Evolutionary conservation across 2,113 vertebrate genomes (phyloP).

Genomic region (Tachysurus fulvidraco): DNA sequence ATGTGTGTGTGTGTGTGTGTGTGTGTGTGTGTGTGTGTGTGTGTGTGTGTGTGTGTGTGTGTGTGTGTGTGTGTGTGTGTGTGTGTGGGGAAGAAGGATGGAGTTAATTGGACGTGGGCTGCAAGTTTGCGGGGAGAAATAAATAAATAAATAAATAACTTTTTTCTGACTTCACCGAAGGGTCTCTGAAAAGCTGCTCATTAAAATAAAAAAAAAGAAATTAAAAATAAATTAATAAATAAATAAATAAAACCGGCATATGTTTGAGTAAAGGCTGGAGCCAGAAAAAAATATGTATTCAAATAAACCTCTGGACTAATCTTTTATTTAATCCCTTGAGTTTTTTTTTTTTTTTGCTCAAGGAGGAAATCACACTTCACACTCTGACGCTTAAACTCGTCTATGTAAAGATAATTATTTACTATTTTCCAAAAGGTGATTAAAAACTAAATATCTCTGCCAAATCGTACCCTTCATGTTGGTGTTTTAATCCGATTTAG

Average conservation of each 20-base stretch:
- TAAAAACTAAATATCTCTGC: not conserved
- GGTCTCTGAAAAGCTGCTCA: slow-evolving; percentile 6
- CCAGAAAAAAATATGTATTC: not conserved
- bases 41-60: too few relatives aligned
- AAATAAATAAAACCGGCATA: not conserved
- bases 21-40: too few relatives aligned
- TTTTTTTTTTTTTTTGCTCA: not conserved
- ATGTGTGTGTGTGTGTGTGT: not conserved
- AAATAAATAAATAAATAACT: not conserved
- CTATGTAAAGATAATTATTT: not conserved
- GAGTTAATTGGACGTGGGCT: slow-evolving; percentile 20
- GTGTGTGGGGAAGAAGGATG: not conserved
- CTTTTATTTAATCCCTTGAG: not conserved
- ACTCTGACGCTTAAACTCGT: not conserved
- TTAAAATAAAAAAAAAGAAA: slow-evolving; percentile 11
- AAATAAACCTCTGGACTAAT: not conserved
- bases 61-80: too few relatives aligned
- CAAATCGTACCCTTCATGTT: not conserved
- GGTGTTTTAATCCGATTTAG: not conserved
- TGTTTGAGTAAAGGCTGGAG: not conserved
- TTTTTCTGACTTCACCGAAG: slow-evolving; percentile 1
- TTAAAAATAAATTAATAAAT: not conserved
- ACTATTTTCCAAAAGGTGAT: not conserved
- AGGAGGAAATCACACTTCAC: not conserved
- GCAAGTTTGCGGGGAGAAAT: not conserved